Conservation (phyloP, 2,113 vertebrate genomes). For the Gobiocypris rarus region DNA sequence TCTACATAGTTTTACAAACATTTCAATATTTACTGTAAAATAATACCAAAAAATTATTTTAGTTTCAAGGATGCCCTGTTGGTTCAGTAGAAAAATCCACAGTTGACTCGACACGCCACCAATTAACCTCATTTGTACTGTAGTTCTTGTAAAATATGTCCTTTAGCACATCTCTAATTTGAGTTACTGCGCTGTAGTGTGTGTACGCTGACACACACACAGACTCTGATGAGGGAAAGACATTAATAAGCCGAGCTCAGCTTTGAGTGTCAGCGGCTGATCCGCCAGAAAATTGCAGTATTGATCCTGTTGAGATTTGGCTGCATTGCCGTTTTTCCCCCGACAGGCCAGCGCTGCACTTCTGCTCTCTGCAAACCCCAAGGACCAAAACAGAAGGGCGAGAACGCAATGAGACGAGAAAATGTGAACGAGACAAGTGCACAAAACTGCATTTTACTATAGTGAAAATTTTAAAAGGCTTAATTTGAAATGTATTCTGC, state of each 20-base stretch:
- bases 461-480: not conserved
- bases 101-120: not conserved
- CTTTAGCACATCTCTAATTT: not conserved
- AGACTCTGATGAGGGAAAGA: not conserved
- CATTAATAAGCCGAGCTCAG: conserved; percentile 68
- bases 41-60: not conserved
- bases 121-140: not conserved
- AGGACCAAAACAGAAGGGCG: not conserved
- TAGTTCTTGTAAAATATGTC: not conserved
- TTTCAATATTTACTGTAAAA: not conserved
- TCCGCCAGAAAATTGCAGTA: conserved; percentile 72
- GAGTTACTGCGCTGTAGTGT: not conserved
- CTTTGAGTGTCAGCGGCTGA: conserved; percentile 64
- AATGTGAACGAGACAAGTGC: not conserved
- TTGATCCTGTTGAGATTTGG: conserved; percentile 69
- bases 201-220: not conserved
- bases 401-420: not conserved
- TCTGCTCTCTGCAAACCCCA: conserved; percentile 39
- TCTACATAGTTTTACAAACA: too few species aligned
- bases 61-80: too few species aligned
- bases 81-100: too few species aligned
- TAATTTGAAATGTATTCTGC: not conserved
- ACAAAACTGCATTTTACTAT: not conserved
- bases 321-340: conserved; percentile 53
- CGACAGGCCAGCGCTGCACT: conserved; percentile 50